Evolutionary conservation across 1,140 invertebrate species (phyloP).

Genomic region (Goniozus legneri): DNA sequence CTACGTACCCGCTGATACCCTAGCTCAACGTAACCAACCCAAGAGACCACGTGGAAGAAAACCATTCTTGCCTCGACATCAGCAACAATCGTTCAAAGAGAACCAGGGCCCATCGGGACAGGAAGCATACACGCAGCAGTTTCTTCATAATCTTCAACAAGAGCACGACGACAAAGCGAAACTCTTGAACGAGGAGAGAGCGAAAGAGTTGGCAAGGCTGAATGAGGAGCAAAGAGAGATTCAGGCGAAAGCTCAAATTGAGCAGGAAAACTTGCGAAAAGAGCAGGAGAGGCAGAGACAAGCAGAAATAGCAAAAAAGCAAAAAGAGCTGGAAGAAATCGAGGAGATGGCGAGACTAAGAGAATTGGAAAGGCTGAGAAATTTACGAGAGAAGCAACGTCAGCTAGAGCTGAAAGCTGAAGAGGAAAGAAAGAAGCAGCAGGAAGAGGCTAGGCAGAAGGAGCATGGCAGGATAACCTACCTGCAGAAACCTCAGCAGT

Average conservation of each 20-base stretch:
- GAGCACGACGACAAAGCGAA: slow-evolving; percentile 45
- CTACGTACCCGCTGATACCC: slow-evolving; percentile 74
- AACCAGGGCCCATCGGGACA: slow-evolving; percentile 22
- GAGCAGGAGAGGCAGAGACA: slow-evolving; percentile 43
- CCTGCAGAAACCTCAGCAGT: slow-evolving; percentile 14
- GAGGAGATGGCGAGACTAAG: slow-evolving; percentile 39
- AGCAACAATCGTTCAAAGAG: slow-evolving; percentile 35
- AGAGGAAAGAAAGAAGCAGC: slow-evolving; percentile 28
- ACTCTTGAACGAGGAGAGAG: slow-evolving; percentile 33
- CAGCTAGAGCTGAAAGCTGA: slow-evolving; percentile 32
- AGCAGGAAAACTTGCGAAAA: slow-evolving; percentile 31
- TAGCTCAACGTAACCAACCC: slow-evolving; percentile 57
- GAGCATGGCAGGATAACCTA: slow-evolving; percentile 13
- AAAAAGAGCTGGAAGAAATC: slow-evolving; percentile 39
- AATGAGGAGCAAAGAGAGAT: slow-evolving; percentile 40
- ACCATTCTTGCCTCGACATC: slow-evolving; percentile 27
- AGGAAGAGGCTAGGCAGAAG: slow-evolving; percentile 13
- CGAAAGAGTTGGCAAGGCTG: slow-evolving; percentile 40
- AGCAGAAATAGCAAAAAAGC: slow-evolving; percentile 40
- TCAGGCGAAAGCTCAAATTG: slow-evolving; percentile 40
- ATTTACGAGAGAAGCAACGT: slow-evolving; percentile 36
- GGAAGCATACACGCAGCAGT: slow-evolving; percentile 34
- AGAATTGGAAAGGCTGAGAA: slow-evolving; percentile 41
- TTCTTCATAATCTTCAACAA: slow-evolving; percentile 46
- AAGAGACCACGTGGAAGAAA: slow-evolving; percentile 35